phyloP scores from a whole-genome alignment of 1,140 invertebrate genomes.

The Drosophila sp. region DNA sequence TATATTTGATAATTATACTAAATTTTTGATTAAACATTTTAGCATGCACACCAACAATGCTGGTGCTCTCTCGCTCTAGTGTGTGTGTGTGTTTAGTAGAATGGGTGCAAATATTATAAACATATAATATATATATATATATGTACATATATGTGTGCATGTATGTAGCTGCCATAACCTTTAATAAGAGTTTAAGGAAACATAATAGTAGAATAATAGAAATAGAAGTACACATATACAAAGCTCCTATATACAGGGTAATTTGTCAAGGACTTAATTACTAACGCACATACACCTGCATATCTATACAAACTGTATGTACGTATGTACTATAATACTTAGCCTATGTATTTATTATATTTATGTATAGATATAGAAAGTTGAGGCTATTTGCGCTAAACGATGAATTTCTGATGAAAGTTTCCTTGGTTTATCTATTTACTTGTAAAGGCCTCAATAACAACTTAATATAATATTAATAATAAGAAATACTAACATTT shows the following conservation, averaged over 20 bases:
- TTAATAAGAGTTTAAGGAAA: conserved; percentile 41
- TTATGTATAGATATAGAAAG: conserved; percentile 10
- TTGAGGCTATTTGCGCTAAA: conserved; percentile 45
- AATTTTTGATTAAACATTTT: conserved; percentile 67
- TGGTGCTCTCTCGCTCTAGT: too few relatives aligned
- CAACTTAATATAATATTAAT: conserved; percentile 71
- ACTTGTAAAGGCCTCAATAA: conserved; percentile 71
- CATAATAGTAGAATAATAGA: conserved; percentile 19
- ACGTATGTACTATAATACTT: neutral
- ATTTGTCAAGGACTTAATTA: conserved; percentile 36
- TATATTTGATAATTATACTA: conserved; percentile 72
- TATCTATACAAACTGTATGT: neutral
- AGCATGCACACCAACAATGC: conserved; percentile 54
- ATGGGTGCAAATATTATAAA: conserved; percentile 16
- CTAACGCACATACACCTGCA: neutral
- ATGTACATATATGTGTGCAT: conserved; percentile 14
- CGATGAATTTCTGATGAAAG: conserved; percentile 6
- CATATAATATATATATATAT: conserved; percentile 14
- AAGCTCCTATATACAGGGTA: conserved; percentile 64
- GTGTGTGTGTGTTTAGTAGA: conserved; percentile 27
- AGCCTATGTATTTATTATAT: neutral
- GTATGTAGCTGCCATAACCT: conserved; percentile 69
- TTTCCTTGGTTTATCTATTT: conserved; percentile 52
- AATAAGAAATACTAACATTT: conserved; percentile 75
- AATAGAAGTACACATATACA: conserved; percentile 57